phyloP scores from a whole-genome alignment of 2,888 invertebrate genomes.

The Lepidocyrtinus sp. region DNA sequence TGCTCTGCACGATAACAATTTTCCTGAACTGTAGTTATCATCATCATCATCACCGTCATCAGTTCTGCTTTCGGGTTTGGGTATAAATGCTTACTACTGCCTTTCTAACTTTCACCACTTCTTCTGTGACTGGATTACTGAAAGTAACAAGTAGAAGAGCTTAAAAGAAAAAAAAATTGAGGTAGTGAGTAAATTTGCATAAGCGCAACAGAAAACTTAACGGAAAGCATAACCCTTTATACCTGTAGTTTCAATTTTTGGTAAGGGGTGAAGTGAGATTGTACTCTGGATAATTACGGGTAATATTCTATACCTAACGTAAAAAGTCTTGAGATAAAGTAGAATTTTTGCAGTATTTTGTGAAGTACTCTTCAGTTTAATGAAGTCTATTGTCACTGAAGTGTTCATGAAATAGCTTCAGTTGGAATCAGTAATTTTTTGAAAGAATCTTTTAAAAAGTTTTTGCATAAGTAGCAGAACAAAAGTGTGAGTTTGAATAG shows the following conservation, averaged over 20 bases:
- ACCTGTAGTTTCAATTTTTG: not conserved
- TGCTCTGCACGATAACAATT: too few species aligned
- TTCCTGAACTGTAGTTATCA: too few species aligned
- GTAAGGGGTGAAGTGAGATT: slow-evolving; percentile 43
- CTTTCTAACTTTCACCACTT: slow-evolving; percentile 52
- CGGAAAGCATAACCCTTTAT: not conserved
- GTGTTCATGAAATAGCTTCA: not conserved
- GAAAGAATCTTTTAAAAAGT: not conserved
- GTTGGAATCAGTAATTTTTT: slow-evolving; percentile 16
- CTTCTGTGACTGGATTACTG: slow-evolving; percentile 31
- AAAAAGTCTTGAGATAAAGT: not conserved
- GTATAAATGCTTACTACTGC: slow-evolving; percentile 50
- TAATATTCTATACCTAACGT: not conserved
- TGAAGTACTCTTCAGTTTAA: not conserved
- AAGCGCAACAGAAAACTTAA: not conserved
- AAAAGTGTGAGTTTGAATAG: not conserved
- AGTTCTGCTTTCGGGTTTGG: not conserved
- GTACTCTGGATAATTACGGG: not conserved
- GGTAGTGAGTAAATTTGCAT: not conserved
- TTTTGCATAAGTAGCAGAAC: too few species aligned
- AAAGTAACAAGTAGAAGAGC: slow-evolving; percentile 15
- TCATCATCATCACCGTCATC: not conserved
- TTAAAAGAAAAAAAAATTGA: slow-evolving; percentile 1
- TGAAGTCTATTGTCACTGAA: not conserved
- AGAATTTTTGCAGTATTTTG: too few species aligned